These are phyloP conservation scores for Protobothrops flavoviridis DNA, from an alignment of 2,113 vertebrate genomes.

Conservation along the genomic window DNA sequence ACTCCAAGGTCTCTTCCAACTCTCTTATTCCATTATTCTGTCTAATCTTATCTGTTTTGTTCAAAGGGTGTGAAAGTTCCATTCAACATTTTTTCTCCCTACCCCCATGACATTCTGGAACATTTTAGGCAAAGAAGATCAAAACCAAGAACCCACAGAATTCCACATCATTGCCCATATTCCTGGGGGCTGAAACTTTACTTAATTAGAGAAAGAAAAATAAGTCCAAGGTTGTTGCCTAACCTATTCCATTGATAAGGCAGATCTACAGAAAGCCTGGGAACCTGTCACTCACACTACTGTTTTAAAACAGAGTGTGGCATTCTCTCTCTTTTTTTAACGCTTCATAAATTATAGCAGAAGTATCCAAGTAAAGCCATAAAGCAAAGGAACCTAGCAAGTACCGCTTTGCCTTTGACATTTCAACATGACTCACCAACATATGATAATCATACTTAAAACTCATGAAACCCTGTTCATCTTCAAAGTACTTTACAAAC, in stretches of 20 bases:
- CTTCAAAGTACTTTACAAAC: conserved; percentile 70
- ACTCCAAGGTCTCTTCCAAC: not conserved
- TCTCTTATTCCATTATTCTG: not conserved
- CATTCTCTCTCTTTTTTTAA: conserved; percentile 45
- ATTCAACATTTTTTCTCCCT: not conserved
- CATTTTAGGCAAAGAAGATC: not conserved
- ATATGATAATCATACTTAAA: conserved; percentile 71
- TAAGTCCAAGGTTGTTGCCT: not conserved
- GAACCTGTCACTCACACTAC: conserved; percentile 22
- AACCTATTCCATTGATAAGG: not conserved
- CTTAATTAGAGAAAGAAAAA: not conserved
- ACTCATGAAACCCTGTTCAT: conserved; percentile 66
- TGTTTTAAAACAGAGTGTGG: conserved; percentile 60
- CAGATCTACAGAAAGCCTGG: not conserved
- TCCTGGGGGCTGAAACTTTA: not conserved
- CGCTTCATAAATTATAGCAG: conserved; percentile 63
- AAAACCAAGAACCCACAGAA: not conserved
- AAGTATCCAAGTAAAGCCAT: conserved; percentile 52
- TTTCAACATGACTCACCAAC: conserved; percentile 68
- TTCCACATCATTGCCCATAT: not conserved
- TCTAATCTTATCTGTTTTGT: not conserved
- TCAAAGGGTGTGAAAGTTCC: not conserved
- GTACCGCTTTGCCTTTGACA: conserved; percentile 52
- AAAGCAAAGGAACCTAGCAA: conserved; percentile 22
- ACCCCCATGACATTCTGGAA: not conserved